These are phyloP conservation scores for Operophtera brumata DNA, from an alignment of 2,888 invertebrate genomes.

Conservation along the genomic window DNA sequence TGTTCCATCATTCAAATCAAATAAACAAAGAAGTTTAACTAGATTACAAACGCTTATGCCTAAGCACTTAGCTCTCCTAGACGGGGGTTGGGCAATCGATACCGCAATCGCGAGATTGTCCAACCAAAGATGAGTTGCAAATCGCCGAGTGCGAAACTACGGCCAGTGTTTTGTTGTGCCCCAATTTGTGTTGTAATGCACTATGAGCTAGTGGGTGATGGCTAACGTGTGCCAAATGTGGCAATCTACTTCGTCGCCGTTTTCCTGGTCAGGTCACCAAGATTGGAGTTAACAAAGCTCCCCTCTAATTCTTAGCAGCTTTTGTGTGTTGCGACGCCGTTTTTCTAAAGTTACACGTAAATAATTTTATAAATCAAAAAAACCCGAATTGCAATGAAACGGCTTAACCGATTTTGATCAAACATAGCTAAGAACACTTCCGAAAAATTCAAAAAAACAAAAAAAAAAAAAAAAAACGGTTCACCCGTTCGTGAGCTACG, in stretches of 20 bases:
- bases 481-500: no score
- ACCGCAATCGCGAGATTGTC: slow-evolving; percentile 20
- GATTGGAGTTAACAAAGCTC: no score
- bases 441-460: no score
- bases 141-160: slow-evolving; percentile 17
- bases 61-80: slow-evolving; percentile 5
- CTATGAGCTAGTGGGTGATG: slow-evolving; percentile 1
- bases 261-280: neutral
- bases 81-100: slow-evolving; percentile 13
- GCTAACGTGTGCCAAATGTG: slow-evolving; percentile 3
- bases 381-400: no score
- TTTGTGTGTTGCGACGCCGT: no score
- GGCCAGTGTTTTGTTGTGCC: slow-evolving; percentile 9
- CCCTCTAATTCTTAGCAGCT: no score
- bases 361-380: no score
- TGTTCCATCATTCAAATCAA: no score
- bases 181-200: slow-evolving; percentile 22
- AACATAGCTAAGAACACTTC: no score
- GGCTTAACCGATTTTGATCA: no score
- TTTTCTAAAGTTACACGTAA: no score
- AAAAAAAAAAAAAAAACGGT: no score
- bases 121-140: slow-evolving; percentile 29
- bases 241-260: slow-evolving; percentile 5
- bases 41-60: neutral
- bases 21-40: neutral